Conservation (phyloP, 1,140 invertebrate species). For the Zaprionus taronus region DNA sequence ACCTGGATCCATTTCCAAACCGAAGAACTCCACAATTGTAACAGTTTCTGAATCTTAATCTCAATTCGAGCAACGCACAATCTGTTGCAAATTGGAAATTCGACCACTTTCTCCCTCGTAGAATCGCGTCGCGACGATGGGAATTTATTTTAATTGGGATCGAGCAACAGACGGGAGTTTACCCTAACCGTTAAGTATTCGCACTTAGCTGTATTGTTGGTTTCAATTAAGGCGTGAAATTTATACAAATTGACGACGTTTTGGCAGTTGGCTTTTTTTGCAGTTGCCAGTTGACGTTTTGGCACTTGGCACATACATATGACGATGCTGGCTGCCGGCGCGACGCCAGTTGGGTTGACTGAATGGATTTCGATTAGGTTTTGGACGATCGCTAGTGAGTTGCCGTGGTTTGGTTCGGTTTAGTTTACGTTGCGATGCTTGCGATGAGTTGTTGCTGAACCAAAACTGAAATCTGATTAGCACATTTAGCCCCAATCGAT, state of each 20-base stretch:
- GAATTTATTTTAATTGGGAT: constrained; percentile 34
- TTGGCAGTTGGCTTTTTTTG: constrained; percentile 16
- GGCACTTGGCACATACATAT: not conserved
- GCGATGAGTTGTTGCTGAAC: constrained; percentile 58
- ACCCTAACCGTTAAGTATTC: constrained; percentile 70
- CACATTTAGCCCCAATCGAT: constrained; percentile 71
- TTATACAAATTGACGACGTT: constrained; percentile 76
- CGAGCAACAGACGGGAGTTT: not conserved
- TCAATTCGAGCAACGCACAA: constrained; percentile 14
- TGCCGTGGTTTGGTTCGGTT: constrained; percentile 1
- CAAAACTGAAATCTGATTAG: constrained; percentile 80
- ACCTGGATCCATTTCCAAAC: constrained; percentile 77
- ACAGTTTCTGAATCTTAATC: constrained; percentile 22
- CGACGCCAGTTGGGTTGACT: constrained; percentile 59
- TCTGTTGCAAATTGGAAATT: constrained; percentile 20
- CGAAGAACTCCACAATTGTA: constrained; percentile 74
- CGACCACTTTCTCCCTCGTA: constrained; percentile 42
- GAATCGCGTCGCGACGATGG: not conserved
- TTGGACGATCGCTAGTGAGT: not conserved
- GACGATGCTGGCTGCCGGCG: constrained; percentile 35
- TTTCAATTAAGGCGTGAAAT: constrained; percentile 82
- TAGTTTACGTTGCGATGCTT: constrained; percentile 21
- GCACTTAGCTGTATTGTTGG: constrained; percentile 76
- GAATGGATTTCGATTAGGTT: constrained; percentile 51
- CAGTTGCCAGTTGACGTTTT: constrained; percentile 1